phyloP scores from a whole-genome alignment of 2,113 vertebrate species.

The Bubo bubo region DNA sequence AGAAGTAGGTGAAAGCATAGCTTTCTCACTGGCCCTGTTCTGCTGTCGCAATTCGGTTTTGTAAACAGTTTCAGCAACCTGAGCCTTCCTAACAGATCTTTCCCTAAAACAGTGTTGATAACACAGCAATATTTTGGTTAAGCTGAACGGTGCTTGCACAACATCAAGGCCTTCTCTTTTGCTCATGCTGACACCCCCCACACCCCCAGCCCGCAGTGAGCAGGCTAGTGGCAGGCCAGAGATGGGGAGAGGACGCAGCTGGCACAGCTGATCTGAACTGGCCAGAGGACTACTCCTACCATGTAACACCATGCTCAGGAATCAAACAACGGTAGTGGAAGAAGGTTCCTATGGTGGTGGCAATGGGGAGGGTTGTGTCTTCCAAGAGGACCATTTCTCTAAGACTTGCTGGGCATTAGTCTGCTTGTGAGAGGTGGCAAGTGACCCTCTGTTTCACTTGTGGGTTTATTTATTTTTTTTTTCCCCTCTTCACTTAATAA shows the following conservation, averaged over 20 bases:
- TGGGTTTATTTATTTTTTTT: too few relatives aligned
- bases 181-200: neutral
- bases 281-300: neutral
- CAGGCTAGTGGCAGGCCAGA: neutral
- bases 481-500: neutral
- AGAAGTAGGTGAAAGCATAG: fast-evolving
- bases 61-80: neutral
- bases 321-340: neutral
- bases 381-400: neutral
- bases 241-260: neutral
- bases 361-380: fast-evolving
- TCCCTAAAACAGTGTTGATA: neutral
- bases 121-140: neutral
- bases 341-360: neutral
- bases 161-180: neutral
- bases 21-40: neutral
- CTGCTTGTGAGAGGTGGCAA: neutral
- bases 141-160: neutral
- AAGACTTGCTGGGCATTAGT: neutral
- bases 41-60: neutral
- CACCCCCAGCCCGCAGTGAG: neutral
- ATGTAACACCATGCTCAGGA: too few relatives aligned
- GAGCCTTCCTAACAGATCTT: neutral
- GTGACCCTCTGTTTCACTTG: neutral
- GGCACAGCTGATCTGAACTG: neutral